phyloP scores from a whole-genome alignment of 2,888 invertebrate genomes.

The Drosophila flavopinicola region DNA sequence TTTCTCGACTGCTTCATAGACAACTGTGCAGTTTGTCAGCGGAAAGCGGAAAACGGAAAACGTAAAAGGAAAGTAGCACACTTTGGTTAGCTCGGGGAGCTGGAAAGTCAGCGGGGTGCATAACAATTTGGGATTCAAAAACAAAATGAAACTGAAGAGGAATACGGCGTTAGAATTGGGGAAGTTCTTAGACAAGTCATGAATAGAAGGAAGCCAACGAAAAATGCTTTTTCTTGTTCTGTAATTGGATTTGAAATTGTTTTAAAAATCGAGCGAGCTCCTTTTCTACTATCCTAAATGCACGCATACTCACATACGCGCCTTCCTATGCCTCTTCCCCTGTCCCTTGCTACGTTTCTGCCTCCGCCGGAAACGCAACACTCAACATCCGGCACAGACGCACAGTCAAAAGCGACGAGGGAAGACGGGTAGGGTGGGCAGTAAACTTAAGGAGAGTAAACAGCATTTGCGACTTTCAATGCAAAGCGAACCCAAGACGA shows the following conservation, averaged over 20 bases:
- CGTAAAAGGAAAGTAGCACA: constrained; percentile 49
- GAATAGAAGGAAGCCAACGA: constrained; percentile 57
- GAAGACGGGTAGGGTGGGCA: neutral
- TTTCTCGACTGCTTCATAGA: neutral
- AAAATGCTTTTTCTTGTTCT: constrained; percentile 71
- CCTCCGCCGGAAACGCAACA: constrained; percentile 59
- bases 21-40: constrained; percentile 34
- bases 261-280: constrained; percentile 60
- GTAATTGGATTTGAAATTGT: constrained; percentile 78
- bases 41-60: constrained; percentile 27
- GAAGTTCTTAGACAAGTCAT: constrained; percentile 19
- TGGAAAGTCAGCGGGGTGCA: constrained; percentile 53
- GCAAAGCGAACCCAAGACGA: constrained; percentile 38
- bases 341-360: neutral
- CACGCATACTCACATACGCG: constrained; percentile 32
- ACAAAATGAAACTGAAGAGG: constrained; percentile 52
- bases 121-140: constrained; percentile 65
- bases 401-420: constrained; percentile 6
- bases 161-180: constrained; percentile 25
- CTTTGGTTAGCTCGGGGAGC: constrained; percentile 7
- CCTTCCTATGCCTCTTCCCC: neutral
- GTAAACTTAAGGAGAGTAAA: constrained; percentile 53
- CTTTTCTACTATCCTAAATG: constrained; percentile 40
- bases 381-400: constrained; percentile 71
- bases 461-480: constrained; percentile 54